These are phyloP conservation scores for Torymus auratus DNA, from an alignment of 2,888 invertebrate genomes.

Conservation along the genomic window DNA sequence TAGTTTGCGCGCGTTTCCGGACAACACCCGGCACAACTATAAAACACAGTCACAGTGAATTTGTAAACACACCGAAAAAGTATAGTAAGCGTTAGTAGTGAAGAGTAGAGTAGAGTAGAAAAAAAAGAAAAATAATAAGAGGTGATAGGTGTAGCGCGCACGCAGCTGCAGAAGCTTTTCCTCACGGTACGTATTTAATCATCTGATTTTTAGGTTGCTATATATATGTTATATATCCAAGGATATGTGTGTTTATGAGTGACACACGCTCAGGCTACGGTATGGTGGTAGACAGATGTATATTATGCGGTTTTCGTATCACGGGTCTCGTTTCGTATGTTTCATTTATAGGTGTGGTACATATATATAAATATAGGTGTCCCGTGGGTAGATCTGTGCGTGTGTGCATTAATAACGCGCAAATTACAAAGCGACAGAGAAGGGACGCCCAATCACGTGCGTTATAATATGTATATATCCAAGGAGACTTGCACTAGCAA, in stretches of 20 bases:
- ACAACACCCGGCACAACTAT: not conserved
- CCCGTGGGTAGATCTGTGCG: not conserved
- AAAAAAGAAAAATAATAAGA: not conserved
- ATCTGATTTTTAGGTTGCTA: not conserved
- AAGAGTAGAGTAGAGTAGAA: not conserved
- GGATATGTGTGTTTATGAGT: conserved; percentile 6
- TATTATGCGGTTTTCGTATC: not conserved
- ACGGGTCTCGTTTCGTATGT: conserved; percentile 1
- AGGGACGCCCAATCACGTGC: conserved; percentile 77
- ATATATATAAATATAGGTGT: not conserved
- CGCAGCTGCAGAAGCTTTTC: conserved; percentile 36
- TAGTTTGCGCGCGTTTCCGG: conserved; percentile 10
- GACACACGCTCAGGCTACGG: conserved; percentile 34
- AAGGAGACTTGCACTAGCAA: conserved; percentile 65
- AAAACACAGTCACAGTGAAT: not conserved
- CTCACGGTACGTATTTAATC: conserved; percentile 3
- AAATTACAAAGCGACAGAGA: conserved; percentile 73
- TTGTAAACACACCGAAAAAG: not conserved
- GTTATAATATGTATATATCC: conserved; percentile 57
- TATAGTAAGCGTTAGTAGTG: not conserved
- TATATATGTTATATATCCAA: conserved; percentile 8
- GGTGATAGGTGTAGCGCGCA: not conserved
- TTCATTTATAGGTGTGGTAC: conserved; percentile 1
- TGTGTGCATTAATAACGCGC: conserved; percentile 40
- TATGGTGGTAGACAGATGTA: not conserved